These are phyloP conservation scores for Rugalucina vietnamica DNA, from an alignment of 2,888 invertebrate genomes.

Conservation along the genomic window DNA sequence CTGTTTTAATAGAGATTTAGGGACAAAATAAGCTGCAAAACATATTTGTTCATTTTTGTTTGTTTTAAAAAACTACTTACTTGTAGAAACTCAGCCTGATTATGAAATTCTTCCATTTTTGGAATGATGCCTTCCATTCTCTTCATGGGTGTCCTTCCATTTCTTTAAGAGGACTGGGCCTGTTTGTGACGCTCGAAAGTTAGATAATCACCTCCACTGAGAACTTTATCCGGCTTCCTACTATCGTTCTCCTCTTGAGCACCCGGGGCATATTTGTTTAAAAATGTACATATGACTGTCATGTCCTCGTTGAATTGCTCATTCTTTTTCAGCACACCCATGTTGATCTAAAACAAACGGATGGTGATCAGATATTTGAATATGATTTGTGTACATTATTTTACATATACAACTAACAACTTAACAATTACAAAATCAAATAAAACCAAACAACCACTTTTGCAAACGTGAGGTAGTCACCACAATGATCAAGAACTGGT, in stretches of 20 bases:
- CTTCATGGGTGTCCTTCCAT: conserved; percentile 33
- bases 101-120: conserved; percentile 52
- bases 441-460: too few species aligned
- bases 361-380: too few species aligned
- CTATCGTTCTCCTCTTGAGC: conserved; percentile 1
- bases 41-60: not conserved
- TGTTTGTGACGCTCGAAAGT: conserved; percentile 38
- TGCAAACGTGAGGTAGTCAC: too few species aligned
- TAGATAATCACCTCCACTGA: conserved; percentile 38
- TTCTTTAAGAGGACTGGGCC: conserved; percentile 25
- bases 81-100: conserved; percentile 37
- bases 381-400: too few species aligned
- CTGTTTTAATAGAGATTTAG: too few species aligned
- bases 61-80: not conserved
- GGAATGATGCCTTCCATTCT: conserved; percentile 38
- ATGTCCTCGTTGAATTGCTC: conserved; percentile 35
- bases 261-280: conserved; percentile 26
- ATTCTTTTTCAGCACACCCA: conserved; percentile 28
- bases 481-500: too few species aligned
- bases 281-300: conserved; percentile 27
- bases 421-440: too few species aligned
- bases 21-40: not conserved
- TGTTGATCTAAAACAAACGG: not conserved
- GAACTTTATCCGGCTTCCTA: conserved; percentile 16
- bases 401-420: too few species aligned